Evolutionary conservation across 2,797 vertebrate genomes (phyloP).

Genomic region (Trachurus trachurus): DNA sequence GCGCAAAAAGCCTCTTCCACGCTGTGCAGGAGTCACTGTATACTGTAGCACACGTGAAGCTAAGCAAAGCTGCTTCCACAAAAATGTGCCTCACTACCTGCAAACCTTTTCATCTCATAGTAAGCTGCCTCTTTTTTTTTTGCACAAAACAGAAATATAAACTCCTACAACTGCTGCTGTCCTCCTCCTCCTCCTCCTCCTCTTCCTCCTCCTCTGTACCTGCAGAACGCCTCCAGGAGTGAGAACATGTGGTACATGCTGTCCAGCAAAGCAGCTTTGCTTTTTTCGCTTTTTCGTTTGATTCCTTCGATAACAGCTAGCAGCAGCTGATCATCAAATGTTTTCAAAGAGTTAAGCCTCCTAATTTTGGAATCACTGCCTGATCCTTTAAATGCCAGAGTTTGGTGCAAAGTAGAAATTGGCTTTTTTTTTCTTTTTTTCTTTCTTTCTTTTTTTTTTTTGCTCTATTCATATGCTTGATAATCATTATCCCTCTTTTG

Average conservation of each 20-base stretch:
- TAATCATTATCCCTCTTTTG: conserved; percentile 74
- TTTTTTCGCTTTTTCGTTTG: conserved; percentile 31
- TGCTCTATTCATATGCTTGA: conserved; percentile 63
- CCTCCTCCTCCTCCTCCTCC: conserved; percentile 26
- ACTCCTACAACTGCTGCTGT: conserved; percentile 38
- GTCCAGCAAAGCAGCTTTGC: conserved; percentile 70
- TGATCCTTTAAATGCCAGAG: conserved; percentile 69
- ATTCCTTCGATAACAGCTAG: conserved; percentile 64
- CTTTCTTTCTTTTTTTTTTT: conserved; percentile 3
- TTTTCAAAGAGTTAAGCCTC: conserved; percentile 65
- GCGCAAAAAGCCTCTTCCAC: conserved; percentile 56
- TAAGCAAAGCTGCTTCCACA: conserved; percentile 12
- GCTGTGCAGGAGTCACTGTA: conserved; percentile 25
- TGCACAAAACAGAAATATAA: conserved; percentile 31
- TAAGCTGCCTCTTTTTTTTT: conserved; percentile 4
- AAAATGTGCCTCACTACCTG: conserved; percentile 26
- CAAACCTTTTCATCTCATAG: conserved; percentile 31
- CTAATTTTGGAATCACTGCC: conserved; percentile 66
- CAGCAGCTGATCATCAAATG: conserved; percentile 63
- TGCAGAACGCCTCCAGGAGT: conserved; percentile 44
- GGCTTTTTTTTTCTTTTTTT: conserved; percentile 39
- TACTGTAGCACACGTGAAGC: conserved; percentile 7
- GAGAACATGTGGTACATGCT: conserved; percentile 58
- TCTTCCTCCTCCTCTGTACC: conserved; percentile 39
- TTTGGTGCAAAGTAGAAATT: conserved; percentile 64